Base-by-base conservation (phyloP, 2,888 invertebrate species). In the Cryptophagus acutangulus region DNA sequence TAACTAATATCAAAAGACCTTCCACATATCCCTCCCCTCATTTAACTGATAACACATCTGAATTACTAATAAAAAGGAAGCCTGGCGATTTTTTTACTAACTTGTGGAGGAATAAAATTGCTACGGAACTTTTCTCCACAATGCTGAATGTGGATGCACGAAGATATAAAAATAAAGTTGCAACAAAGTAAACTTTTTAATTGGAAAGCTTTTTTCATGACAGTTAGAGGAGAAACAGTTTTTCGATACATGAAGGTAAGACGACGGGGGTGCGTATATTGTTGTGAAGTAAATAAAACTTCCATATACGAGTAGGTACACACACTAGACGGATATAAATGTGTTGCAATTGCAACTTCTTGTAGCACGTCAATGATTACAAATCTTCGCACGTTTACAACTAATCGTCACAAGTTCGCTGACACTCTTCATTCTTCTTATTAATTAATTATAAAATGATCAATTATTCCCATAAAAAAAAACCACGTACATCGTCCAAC, bases 1-100 rank as follows among this genome's bases (percentile, higher is more conserved):
- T 66, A n/a, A n/a, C n/a, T n/a, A 63, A 66, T 66, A 63, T 63
- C 51, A 42, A 45, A 46, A 37, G 47, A 46, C 51, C 46, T 48
- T 54, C 55, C 55, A 57, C 54, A 54, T n/a, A n/a, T n/a, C 60
- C 56, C 54, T 44, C 38, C 9, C 14, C 12, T 31, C 44, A 46
- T 47, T 54, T 53, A n/a, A 26, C 26, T 8, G 26, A 26, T 26
- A 26, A 26, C 26, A 13, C 20, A 20, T 26, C n/a, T n/a, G n/a
- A n/a, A n/a, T n/a, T n/a, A n/a, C n/a, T n/a, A n/a, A n/a, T n/a
- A n/a, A n/a, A n/a, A n/a, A n/a, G n/a, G n/a, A n/a, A n/a, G n/a
- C n/a, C n/a, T n/a, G n/a, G n/a, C n/a, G n/a, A n/a, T n/a, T n/a
- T n/a, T n/a, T n/a, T n/a, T n/a, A n/a, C n/a, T n/a, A n/a, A n/a